Conservation (phyloP, 1,140 invertebrate species). For the Drosophila asahinai region DNA sequence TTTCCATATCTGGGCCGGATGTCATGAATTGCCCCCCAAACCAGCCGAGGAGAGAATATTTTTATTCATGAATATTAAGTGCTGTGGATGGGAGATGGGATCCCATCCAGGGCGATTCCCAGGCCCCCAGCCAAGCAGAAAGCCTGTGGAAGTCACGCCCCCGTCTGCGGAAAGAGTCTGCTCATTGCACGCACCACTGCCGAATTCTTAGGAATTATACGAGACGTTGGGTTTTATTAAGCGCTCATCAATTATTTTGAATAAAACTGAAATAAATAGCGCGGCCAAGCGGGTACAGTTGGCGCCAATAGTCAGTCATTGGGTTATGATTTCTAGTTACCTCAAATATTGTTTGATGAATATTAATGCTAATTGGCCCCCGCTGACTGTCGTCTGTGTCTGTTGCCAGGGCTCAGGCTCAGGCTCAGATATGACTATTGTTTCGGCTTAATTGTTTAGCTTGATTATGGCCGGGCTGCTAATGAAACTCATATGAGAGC, state of each 20-base stretch:
- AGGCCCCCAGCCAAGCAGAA: constrained; percentile 74
- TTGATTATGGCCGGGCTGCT: constrained; percentile 73
- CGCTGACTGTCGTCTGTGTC: constrained; percentile 19
- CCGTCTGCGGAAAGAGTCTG: constrained; percentile 36
- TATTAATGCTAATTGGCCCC: constrained; percentile 66
- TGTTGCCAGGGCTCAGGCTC: constrained; percentile 67
- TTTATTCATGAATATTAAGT: constrained; percentile 69
- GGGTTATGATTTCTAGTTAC: constrained; percentile 70
- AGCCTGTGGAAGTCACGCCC: constrained; percentile 59
- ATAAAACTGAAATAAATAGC: constrained; percentile 70
- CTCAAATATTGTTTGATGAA: constrained; percentile 58
- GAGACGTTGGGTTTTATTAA: constrained; percentile 84
- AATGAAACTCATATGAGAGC: constrained; percentile 76
- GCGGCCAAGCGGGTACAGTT: constrained; percentile 63
- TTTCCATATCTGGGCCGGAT: constrained; percentile 74
- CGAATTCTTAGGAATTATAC: constrained; percentile 79
- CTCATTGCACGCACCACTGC: constrained; percentile 71
- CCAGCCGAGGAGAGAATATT: constrained; percentile 35
- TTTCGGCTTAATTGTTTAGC: constrained; percentile 76
- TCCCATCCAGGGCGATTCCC: constrained; percentile 49
- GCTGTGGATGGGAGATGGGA: constrained; percentile 38
- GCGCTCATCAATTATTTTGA: constrained; percentile 76
- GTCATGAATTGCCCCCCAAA: constrained; percentile 61
- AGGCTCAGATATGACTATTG: constrained; percentile 75
- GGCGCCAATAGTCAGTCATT: constrained; percentile 51